These are phyloP conservation scores for Cuniculus paca DNA, from an alignment of 2,797 vertebrate species.

Conservation along the genomic window DNA sequence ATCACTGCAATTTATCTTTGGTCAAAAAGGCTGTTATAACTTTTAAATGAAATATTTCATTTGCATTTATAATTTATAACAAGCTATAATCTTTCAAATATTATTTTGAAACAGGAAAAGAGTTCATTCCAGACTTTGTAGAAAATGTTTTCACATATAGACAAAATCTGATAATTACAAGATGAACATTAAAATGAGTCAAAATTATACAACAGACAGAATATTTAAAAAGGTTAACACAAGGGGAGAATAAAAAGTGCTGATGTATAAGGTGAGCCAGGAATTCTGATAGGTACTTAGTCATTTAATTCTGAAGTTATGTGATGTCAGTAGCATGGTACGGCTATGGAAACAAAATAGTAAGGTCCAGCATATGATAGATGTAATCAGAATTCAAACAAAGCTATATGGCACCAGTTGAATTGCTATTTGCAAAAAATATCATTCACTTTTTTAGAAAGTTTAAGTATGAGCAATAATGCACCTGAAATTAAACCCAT, in stretches of 20 bases:
- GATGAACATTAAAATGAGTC: neutral
- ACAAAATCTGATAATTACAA: neutral
- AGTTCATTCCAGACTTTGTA: neutral
- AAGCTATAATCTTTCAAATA: neutral
- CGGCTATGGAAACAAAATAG: neutral
- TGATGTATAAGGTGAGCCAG: neutral
- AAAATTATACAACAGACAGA: neutral
- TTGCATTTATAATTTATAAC: neutral
- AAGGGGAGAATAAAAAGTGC: neutral
- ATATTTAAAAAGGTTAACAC: neutral
- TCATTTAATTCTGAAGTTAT: neutral
- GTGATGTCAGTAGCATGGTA: neutral
- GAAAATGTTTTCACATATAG: neutral
- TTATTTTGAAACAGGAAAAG: neutral
- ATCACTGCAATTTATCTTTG: neutral
- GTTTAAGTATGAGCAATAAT: neutral
- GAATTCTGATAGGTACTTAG: neutral
- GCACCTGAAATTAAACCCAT: neutral
- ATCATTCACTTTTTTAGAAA: neutral
- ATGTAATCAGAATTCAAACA: neutral
- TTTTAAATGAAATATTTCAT: constrained; percentile 1
- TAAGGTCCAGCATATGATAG: neutral
- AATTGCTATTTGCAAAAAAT: neutral
- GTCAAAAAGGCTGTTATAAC: neutral
- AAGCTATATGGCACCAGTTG: neutral